Evolutionary conservation across 2,113 vertebrate genomes (phyloP).

Genomic region (Dicrurus megarhynchus): DNA sequence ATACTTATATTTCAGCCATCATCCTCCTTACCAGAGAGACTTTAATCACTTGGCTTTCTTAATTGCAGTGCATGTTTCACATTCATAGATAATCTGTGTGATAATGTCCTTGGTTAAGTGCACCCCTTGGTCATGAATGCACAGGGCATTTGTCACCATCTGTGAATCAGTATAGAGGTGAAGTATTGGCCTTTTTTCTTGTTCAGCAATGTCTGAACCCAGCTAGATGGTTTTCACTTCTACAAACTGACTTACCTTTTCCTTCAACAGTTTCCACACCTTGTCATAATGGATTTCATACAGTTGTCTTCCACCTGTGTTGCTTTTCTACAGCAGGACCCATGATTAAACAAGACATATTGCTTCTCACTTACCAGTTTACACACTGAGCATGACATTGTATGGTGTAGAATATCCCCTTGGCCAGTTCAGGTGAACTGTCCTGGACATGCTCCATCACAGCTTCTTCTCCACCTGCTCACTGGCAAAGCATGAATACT

Average conservation of each 20-base stretch:
- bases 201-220: not conserved
- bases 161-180: accelerated
- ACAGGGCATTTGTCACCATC: not conserved
- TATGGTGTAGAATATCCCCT: not conserved
- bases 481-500: not conserved
- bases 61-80: not conserved
- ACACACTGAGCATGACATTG: not conserved
- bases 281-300: not conserved
- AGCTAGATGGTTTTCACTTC: not conserved
- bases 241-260: not conserved
- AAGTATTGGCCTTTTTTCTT: not conserved
- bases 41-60: not conserved
- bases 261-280: not conserved
- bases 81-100: not conserved
- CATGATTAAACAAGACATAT: not conserved
- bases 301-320: not conserved
- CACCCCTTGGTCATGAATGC: not conserved
- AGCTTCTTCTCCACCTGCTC: not conserved
- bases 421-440: not conserved
- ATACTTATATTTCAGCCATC: not conserved
- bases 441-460: not conserved
- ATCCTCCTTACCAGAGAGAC: not conserved
- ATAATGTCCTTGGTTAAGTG: not conserved
- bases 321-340: not conserved
- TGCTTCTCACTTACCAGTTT: not conserved